Percentiles rank a stretch among this genome's conserved stretches.
Evolutionary conservation across 2,113 vertebrate species (phyloP).

Genomic region (Pelvicachromis taeniatus): DNA sequence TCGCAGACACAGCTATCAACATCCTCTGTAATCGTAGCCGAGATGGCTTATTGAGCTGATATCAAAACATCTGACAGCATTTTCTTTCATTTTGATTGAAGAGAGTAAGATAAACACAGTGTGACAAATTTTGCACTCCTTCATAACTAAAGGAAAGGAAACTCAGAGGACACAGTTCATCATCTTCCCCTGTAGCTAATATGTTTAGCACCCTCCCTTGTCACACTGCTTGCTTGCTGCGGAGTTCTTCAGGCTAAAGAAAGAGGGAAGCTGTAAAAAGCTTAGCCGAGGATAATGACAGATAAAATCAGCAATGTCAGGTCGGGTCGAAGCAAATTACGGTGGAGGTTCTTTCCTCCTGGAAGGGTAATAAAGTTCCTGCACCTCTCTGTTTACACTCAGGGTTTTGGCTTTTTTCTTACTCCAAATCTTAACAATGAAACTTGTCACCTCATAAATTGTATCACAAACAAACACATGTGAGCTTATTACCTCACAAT

Average conservation of each 20-base stretch:
- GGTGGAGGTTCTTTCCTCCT: not conserved
- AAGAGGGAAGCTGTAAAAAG: constrained; percentile 27
- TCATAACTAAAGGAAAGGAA: not conserved
- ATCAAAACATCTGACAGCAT: not conserved
- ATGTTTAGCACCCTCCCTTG: constrained; percentile 1
- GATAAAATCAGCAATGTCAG: constrained; percentile 26
- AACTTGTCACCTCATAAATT: not conserved
- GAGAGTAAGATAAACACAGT: not conserved
- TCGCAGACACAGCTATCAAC: not conserved
- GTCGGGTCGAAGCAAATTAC: not conserved
- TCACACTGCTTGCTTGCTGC: not conserved
- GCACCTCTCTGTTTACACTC: not conserved
- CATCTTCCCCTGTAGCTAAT: constrained; percentile 1
- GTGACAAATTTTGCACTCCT: not conserved
- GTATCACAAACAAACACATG: not conserved
- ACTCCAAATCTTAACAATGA: not conserved
- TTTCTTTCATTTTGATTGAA: not conserved
- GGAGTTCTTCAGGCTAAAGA: constrained; percentile 11
- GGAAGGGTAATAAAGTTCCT: not conserved
- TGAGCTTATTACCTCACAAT: not conserved
- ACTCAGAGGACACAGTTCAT: not conserved
- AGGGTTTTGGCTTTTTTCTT: not conserved
- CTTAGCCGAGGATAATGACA: constrained; percentile 28
- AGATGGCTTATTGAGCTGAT: not conserved
- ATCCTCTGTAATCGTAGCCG: not conserved